These are phyloP conservation scores for Metaphire vulgaris DNA, from an alignment of 1,140 invertebrate species.

Conservation along the genomic window DNA sequence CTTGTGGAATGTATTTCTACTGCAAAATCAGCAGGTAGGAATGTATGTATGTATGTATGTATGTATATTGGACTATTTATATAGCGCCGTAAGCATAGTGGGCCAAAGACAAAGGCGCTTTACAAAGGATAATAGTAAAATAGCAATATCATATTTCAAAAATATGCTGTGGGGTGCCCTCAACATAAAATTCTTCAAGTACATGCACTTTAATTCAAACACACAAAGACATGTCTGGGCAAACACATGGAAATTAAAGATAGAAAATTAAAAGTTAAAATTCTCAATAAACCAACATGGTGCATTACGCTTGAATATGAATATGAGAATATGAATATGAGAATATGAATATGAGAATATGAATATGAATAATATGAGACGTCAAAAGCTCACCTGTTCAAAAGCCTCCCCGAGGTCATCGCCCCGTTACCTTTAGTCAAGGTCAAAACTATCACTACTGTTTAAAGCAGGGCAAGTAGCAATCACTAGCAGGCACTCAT, in stretches of 20 bases:
- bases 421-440: slow-evolving; percentile 68
- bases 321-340: not conserved
- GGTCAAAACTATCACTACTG: slow-evolving; percentile 27
- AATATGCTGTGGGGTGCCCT: not conserved
- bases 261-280: not conserved
- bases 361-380: slow-evolving; percentile 18
- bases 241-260: not conserved
- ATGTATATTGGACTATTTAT: too few species aligned
- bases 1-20: too few species aligned
- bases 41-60: too few species aligned
- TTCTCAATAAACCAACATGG: not conserved
- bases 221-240: too few species aligned
- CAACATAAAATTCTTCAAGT: too few species aligned
- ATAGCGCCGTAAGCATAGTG: too few species aligned
- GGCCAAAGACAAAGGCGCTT: too few species aligned
- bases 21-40: too few species aligned
- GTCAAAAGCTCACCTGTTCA: slow-evolving; percentile 69
- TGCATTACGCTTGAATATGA: not conserved
- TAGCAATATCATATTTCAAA: slow-evolving; percentile 12
- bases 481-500: not conserved
- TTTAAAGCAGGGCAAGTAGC: not conserved
- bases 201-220: too few species aligned
- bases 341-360: slow-evolving; percentile 10
- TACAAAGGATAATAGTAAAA: too few species aligned
- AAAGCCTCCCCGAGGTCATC: slow-evolving; percentile 78